Evolutionary conservation across 2,888 invertebrate genomes (phyloP).

Genomic region (Globia sparganii): DNA sequence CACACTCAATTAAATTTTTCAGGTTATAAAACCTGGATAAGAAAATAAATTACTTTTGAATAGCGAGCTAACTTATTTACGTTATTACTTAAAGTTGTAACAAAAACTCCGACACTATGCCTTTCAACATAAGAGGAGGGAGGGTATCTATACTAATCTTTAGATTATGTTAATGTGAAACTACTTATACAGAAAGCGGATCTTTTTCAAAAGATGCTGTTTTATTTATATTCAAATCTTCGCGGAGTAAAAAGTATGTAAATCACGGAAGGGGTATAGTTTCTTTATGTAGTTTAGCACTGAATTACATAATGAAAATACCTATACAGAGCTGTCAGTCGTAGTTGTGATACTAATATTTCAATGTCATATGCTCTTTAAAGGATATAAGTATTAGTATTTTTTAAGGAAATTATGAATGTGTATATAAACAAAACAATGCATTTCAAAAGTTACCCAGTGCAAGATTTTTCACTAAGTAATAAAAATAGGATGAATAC

Average conservation of each 20-base stretch:
- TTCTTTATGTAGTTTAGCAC: conserved; percentile 44
- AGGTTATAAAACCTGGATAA: conserved; percentile 26
- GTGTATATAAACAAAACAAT: background rate
- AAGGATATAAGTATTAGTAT: background rate
- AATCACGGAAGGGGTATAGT: conserved; percentile 65
- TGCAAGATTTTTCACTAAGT: background rate
- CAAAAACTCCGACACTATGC: conserved; percentile 49
- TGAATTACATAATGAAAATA: conserved; percentile 25
- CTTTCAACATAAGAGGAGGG: conserved; percentile 51
- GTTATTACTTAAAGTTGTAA: conserved; percentile 43
- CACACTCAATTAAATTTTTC: conserved; percentile 11
- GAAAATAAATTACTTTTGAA: conserved; percentile 43
- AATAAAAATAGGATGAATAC: background rate
- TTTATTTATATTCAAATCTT: conserved; percentile 74
- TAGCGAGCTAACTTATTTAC: conserved; percentile 48
- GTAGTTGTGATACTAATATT: background rate
- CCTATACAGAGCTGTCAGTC: background rate
- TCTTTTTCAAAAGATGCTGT: conserved; percentile 68
- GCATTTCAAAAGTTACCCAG: background rate
- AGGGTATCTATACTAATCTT: conserved; percentile 70
- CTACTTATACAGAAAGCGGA: conserved; percentile 69
- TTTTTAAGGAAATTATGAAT: background rate
- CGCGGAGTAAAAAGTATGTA: conserved; percentile 73
- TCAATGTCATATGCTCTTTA: background rate
- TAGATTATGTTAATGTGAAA: conserved; percentile 78